Evolutionary conservation across 1,140 invertebrate genomes (phyloP), one percentile per base, ranked within the genome.

Genomic region (Amphibalanus amphitrite): DNA sequence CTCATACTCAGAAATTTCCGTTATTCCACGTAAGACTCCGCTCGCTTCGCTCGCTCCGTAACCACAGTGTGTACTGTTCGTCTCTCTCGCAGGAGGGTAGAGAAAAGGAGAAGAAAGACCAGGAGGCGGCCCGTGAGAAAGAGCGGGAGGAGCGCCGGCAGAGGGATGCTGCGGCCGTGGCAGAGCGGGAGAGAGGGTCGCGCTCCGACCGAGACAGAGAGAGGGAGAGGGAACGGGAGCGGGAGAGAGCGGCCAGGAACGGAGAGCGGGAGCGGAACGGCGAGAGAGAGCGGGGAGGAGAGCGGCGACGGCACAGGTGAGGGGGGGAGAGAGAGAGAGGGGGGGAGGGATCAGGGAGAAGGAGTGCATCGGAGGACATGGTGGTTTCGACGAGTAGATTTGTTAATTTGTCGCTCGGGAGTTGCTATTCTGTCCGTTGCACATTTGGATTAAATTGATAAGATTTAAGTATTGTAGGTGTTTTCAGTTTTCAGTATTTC

Each of bases 51-150:
- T 38, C 47, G 17, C 47, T 1, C 6, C 20, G 47, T 13, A 8
- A 13, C 13, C 15, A 15, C 33, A 4, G 4, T 38, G 33, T 38
- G 4, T 15, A n/a, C 33, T 15, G 33, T 15, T 15, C 33, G 33
- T 15, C 47, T 1, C 6, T 13, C 47, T 59, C 6, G 47, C 17
- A 59, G 47, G 47, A 75, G 74, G 71, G 64, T 70, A 71, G 74
- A 6, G 74, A 75, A 30, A 72, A 75, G 69, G 72, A 71, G 38
- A 72, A 74, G 72, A 70, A 74, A 67, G 76, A 76, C 47, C 71
- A 75, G 20, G 75, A 75, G 30, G 65, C 69, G 29, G 71, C 71
- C 38, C 64, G 75, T 29, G 75, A 75, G 67, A 73, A 73, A 65
- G 75, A 75, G 59, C 70, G 75, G 70, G 73, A 75, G 59, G 72